Evolutionary conservation across 2,113 vertebrate species (phyloP), one percentile per base, ranked within the genome.

Genomic region (Tauraco erythrolophus): DNA sequence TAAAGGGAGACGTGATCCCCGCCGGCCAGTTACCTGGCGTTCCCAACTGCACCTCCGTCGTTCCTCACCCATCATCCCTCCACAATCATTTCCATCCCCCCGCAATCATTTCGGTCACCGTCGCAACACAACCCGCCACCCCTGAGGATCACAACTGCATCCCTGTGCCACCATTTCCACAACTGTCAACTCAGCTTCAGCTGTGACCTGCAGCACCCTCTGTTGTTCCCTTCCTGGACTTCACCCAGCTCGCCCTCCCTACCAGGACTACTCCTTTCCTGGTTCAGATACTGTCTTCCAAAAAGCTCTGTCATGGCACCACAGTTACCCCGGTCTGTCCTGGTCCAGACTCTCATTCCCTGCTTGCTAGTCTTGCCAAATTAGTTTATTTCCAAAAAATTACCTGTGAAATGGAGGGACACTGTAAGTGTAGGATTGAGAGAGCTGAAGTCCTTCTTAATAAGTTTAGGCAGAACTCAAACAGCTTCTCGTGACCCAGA

Each of bases 161-260:
- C 58, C 15, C 46, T 15, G 84, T 33, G 33, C 53, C 69, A 53
- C 64, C 84, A n/a, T 39, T 33, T 19, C 31, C 48, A 46, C 22
- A 14, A 62, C 37, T 21, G 19, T 10, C 39, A 60, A 1, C 11
- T 3, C 64, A 2, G 10, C 31, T 51, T 51, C 41, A 27, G 33
- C 64, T 37, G 74, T 19, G 64, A 81, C 88, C 64, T 78, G 69
- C 80, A 77, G 84, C 74, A 93, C 57, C 72, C 61, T 88, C 56
- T 70, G 35, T 72, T 85, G 70, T 72, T 72, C 48, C 68, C 27
- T 30, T 13, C 51, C 74, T 18, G 41, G 88, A 88, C 62, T 43
- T 84, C 35, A 37, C 60, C 41, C 84, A 88, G 58, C 64, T 77
- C 5, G 0, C 17, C 43, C 70, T 86, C 45, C 58, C 58, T 21